Evolutionary conservation across 2,888 invertebrate species (phyloP), one percentile per base, ranked within the genome.

Genomic region (Hypercompe scribonia): DNA sequence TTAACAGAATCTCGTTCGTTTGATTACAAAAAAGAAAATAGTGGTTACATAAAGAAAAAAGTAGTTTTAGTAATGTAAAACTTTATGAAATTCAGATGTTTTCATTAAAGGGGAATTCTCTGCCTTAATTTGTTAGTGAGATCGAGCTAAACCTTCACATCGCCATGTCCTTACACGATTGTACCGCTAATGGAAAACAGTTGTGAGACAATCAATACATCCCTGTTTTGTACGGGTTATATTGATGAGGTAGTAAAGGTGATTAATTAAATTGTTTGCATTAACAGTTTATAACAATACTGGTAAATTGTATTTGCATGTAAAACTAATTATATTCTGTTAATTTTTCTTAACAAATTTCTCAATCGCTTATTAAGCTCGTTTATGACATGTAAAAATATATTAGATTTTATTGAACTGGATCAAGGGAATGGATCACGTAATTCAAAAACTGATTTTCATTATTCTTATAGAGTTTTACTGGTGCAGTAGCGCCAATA

Each of bases 101-200:
- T n/a, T 2, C 46, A 15, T 21, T 21, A 39, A 33, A 11, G 3
- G 24, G 24, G n/a, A 65, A 65, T 28, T 65, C n/a, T 54, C n/a
- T 34, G 42, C n/a, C 15, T 54, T 7, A 13, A 68, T n/a, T 54
- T 34, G 54, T 46, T 70, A 50, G 33, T 64, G 28, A 70, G 24
- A 2, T 58, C 13, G 33, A 34, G 42, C 18, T 15, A n/a, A 70
- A 61, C 46, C 46, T 46, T 86, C 86, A 86, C 81, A 78, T 72
- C 71, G 74, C 65, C 80, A 75, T 88, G 85, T 88, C 72, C 81
- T 74, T 68, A 68, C 36, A 31, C 31, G 71, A 79, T 83, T 88
- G 88, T 89, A 83, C 69, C 87, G 81, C 87, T 93, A 92, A 93
- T 93, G 92, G 91, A 90, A 91, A 90, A 92, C 88, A 85, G 88